A percentile compares a stretch with the other conserved stretches of the same genome.
These are phyloP conservation scores for Drosophila ironensis DNA, from an alignment of 1,140 invertebrate genomes.

Conservation along the genomic window DNA sequence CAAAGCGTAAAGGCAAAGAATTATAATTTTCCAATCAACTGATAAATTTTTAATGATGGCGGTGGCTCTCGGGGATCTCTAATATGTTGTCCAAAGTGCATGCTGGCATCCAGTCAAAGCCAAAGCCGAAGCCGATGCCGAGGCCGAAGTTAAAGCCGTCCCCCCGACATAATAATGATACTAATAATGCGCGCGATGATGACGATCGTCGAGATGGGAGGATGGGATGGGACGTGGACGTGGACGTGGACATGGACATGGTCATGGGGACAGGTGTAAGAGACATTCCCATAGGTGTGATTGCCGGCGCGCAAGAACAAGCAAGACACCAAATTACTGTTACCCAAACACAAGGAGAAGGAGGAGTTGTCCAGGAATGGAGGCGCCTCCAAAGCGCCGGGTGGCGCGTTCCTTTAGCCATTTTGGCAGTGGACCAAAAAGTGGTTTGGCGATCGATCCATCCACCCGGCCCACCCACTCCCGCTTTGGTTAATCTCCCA, in stretches of 20 bases:
- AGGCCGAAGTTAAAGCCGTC: no score
- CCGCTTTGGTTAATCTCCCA: not conserved
- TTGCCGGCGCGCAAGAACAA: conserved; percentile 77
- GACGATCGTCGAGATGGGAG: conserved; percentile 1
- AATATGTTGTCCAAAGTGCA: conserved; percentile 76
- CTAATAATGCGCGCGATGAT: not conserved
- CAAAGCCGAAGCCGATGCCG: no score
- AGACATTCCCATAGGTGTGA: conserved; percentile 79
- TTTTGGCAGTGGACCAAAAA: conserved; percentile 37
- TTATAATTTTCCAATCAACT: conserved; percentile 81
- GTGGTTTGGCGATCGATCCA: conserved; percentile 29
- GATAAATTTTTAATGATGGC: conserved; percentile 79
- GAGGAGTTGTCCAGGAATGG: not conserved
- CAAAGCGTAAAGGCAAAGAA: conserved; percentile 74
- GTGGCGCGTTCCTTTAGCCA: conserved; percentile 24
- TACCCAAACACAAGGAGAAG: conserved; percentile 18
- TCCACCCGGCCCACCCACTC: not conserved
- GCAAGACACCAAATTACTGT: conserved; percentile 79
- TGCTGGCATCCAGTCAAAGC: conserved; percentile 57
- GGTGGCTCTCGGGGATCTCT: conserved; percentile 24
- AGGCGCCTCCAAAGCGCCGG: conserved; percentile 32
- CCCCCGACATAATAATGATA: not conserved
- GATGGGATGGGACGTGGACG: conserved; percentile 5
- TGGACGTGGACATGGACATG: conserved; percentile 23
- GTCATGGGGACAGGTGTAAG: conserved; percentile 65